Conservation (phyloP, 2,888 invertebrate species). For the Tetranychus truncatus region DNA sequence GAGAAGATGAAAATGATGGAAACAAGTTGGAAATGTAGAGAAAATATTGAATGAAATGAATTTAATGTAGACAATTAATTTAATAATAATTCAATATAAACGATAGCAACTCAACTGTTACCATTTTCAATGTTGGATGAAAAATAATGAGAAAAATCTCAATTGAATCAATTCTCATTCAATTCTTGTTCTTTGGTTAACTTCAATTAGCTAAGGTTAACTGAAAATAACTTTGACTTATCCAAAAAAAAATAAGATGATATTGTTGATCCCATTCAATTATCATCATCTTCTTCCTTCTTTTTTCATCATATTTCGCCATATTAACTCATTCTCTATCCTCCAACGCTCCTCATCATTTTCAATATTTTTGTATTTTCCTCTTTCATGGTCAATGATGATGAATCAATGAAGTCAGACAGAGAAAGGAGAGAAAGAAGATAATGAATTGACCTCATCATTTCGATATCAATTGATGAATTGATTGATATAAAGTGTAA, state of each 20-base stretch:
- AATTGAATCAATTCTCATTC: background rate
- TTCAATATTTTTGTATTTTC: background rate
- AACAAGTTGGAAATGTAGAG: too few species aligned
- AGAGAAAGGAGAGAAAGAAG: background rate
- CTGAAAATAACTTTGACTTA: background rate
- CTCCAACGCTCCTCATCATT: background rate
- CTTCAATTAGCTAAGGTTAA: background rate
- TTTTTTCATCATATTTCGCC: background rate
- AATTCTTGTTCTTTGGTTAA: background rate
- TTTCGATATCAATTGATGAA: background rate
- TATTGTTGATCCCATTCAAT: background rate
- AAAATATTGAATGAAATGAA: too few species aligned
- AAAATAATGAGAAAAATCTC: too few species aligned
- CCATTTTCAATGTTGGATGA: too few species aligned
- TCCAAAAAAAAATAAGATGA: background rate
- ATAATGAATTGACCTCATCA: background rate
- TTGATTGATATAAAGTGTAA: background rate
- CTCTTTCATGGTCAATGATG: background rate
- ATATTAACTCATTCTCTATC: background rate
- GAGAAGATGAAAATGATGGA: too few species aligned
- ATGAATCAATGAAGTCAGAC: background rate
- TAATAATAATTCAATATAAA: too few species aligned
- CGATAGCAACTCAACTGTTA: too few species aligned
- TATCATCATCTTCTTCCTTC: background rate
- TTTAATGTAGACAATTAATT: too few species aligned